Base-by-base conservation (phyloP, 2,888 invertebrate genomes). In the Agriopis aurantiaria region DNA sequence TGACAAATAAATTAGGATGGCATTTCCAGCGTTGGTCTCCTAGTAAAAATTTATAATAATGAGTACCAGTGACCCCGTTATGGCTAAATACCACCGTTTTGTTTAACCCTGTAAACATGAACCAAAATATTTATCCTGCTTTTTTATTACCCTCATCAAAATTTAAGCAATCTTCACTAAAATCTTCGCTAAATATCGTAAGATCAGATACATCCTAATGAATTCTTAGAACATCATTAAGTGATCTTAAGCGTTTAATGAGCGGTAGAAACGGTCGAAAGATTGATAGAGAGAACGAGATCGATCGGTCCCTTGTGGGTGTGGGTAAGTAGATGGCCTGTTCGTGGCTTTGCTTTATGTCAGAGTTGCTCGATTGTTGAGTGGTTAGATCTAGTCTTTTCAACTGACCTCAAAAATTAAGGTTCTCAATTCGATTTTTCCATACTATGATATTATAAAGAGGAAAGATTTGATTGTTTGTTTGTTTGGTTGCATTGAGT, bases 211-310 rank as follows among this genome's bases (percentile, higher is more conserved):
- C 41, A 48, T 43, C 12, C 17, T 65, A 65, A 59, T 65, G 45
- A 53, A 43, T 53, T 59, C 60, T 48, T 45, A 12, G 43, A 52
- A 68, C 51, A 52, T 52, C 64, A 46, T 64, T 69, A 64, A 68
- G 63, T 60, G 68, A 64, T 64, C n/a, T 33, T 53, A 53, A 55
- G 55, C 45, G 53, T 17, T 43, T 65, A 65, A 69, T 65, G 65
- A 69, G 52, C 57, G 57, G 60, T 52, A n/a, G 63, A 33, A 69
- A 59, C 43, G 52, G 23, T 33, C 41, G 40, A 11, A 46, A 69
- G 69, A 69, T 69, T 61, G 69, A 69, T 69, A 52, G 56, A 49
- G 56, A 52, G 61, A 43, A 4, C n/a, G 46, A 48, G 69, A 69
- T 58, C 11, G 69, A 69, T 69, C 57, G 69, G 40, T 43, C 57